Base-by-base conservation (phyloP, 2,888 invertebrate species). In the Chymomyza fuscimana region DNA sequence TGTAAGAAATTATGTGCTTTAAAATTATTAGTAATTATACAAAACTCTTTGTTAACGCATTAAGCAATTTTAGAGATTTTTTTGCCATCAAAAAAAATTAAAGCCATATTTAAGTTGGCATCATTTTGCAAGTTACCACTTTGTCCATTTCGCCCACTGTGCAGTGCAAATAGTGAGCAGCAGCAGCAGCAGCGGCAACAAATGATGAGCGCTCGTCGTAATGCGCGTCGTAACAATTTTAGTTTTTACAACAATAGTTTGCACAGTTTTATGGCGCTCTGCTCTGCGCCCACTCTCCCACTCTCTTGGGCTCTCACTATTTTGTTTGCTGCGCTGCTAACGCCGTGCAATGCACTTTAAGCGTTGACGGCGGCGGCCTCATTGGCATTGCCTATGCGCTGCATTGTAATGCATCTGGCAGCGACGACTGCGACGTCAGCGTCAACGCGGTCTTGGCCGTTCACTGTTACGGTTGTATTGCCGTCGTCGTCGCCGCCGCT, bases 321-420 rank as follows among this genome's bases (percentile, higher is more conserved):
- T 69, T 65, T 66, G 63, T 66, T 72, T 12, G 65, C 65, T 16
- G 70, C 72, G 60, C 60, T 15, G 69, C 54, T n/a, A 19, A 69
- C 86, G 75, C 80, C 84, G 85, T 80, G 62, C 85, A 85, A 81
- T 85, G 85, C 86, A 88, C 85, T 86, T 77, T 69, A 62, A 74
- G 80, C 69, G 76, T 50, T 69, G 69, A 73, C 72, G 81, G 70
- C 80, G 77, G 74, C 76, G 70, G 51, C 76, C 75, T 74, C 75
- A 72, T 71, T 72, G 65, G 69, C 50, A 56, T 51, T 46, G 75
- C 70, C 16, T 73, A 59, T 69, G 80, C 46, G 54, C 4, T 19
- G 32, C 61, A 19, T 46, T 32, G 32, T 32, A 32, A 32, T 32
- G 32, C 32, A 32, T 32, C 32, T 32, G 61, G n/a, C 61, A 36